Evolutionary conservation across 2,888 invertebrate genomes (phyloP).

Genomic region (Archips xylosteana): DNA sequence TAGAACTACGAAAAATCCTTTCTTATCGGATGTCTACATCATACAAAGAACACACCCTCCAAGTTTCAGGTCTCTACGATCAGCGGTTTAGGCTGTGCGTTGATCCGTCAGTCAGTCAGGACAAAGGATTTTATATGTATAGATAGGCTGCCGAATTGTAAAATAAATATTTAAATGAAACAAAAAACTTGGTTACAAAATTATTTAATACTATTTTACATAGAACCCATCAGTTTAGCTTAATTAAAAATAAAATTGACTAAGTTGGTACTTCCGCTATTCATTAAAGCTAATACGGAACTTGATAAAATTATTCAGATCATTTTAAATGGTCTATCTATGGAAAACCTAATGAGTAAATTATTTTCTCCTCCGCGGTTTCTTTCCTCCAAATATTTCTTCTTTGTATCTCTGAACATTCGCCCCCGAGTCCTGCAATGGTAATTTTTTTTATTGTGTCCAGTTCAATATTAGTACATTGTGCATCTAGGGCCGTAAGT

Average conservation of each 20-base stretch:
- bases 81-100: too few relatives aligned
- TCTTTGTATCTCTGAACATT: constrained; percentile 74
- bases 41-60: too few relatives aligned
- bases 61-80: too few relatives aligned
- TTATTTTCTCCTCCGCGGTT: constrained; percentile 62
- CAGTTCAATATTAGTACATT: too few relatives aligned
- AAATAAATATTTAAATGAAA: neutral
- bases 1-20: too few relatives aligned
- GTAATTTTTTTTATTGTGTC: constrained; percentile 17
- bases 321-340: neutral
- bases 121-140: too few relatives aligned
- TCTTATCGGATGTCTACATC: too few relatives aligned
- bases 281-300: neutral
- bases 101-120: too few relatives aligned
- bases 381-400: constrained; percentile 72
- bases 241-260: neutral
- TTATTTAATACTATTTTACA: neutral
- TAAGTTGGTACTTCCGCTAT: neutral
- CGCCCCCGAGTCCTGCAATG: constrained; percentile 74
- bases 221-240: neutral
- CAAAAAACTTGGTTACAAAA: neutral
- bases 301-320: neutral
- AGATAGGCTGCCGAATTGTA: too few relatives aligned
- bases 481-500: too few relatives aligned
- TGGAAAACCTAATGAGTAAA: neutral